A percentile compares a stretch with the other conserved stretches of the same genome.
Conservation (phyloP, 2,888 invertebrate genomes). For the Drosophila dives region DNA sequence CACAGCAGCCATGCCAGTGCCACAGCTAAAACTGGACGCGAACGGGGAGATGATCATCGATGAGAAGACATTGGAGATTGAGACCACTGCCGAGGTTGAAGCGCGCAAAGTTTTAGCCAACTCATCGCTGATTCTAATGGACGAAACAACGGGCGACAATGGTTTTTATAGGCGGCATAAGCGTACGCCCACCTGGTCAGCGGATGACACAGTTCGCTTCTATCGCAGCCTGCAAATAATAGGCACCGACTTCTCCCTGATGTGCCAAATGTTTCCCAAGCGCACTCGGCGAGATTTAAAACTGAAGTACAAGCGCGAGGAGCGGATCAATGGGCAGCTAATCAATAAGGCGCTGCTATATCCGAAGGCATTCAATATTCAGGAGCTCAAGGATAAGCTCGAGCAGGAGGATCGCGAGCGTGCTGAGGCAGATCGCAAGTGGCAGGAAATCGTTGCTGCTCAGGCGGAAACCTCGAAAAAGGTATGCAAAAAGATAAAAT, state of each 20-base stretch:
- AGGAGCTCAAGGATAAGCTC: slow-evolving; percentile 87
- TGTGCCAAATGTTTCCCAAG: slow-evolving; percentile 92
- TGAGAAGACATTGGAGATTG: slow-evolving; percentile 91
- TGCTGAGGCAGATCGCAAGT: slow-evolving; percentile 64
- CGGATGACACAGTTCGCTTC: slow-evolving; percentile 94
- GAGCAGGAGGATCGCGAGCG: slow-evolving; percentile 84
- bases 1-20: slow-evolving; percentile 87
- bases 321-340: slow-evolving; percentile 89
- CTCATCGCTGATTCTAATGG: slow-evolving; percentile 88
- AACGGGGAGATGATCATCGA: slow-evolving; percentile 94
- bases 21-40: slow-evolving; percentile 93
- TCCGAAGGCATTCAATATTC: slow-evolving; percentile 89
- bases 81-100: slow-evolving; percentile 88
- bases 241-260: slow-evolving; percentile 96
- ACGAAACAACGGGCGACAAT: slow-evolving; percentile 86
- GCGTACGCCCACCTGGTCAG: slow-evolving; percentile 90
- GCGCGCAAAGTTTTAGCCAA: slow-evolving; percentile 88
- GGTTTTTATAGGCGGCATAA: slow-evolving; percentile 89
- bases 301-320: slow-evolving; percentile 97
- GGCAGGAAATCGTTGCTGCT: slow-evolving; percentile 69
- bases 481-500: slow-evolving; percentile 48
- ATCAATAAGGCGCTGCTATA: slow-evolving; percentile 91
- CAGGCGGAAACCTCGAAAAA: slow-evolving; percentile 68
- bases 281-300: slow-evolving; percentile 93
- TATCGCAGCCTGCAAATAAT: slow-evolving; percentile 95